phyloP scores from a whole-genome alignment of 2,888 invertebrate species.

The Linyphia triangularis region DNA sequence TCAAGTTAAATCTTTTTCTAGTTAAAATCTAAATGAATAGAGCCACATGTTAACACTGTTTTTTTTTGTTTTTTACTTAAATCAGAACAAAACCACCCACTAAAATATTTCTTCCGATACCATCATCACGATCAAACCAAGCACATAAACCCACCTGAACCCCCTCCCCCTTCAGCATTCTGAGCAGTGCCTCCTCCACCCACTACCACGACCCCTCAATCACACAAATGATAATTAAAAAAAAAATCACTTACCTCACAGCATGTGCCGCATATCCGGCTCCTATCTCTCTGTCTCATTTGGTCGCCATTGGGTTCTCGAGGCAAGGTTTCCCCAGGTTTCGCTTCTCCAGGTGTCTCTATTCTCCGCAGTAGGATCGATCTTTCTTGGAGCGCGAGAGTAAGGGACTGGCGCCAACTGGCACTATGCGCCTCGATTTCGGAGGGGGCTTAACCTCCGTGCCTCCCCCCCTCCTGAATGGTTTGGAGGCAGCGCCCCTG shows the following conservation, averaged over 20 bases:
- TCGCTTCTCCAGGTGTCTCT: conserved; percentile 1
- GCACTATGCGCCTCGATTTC: conserved; percentile 33
- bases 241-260: conserved; percentile 50
- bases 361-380: conserved; percentile 56
- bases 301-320: conserved; percentile 52
- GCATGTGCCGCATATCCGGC: conserved; percentile 66
- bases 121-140: too few relatives aligned
- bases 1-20: too few relatives aligned
- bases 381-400: conserved; percentile 8
- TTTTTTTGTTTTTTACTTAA: too few relatives aligned
- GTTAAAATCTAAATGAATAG: too few relatives aligned
- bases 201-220: background rate
- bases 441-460: background rate
- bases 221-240: background rate
- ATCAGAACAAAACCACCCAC: too few relatives aligned
- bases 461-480: background rate
- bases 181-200: background rate
- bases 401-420: conserved; percentile 49
- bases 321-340: background rate
- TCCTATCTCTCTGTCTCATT: conserved; percentile 51
- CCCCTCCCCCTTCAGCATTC: background rate
- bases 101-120: too few relatives aligned
- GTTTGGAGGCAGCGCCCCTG: conserved; percentile 28
- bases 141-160: background rate
- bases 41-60: too few relatives aligned